These are phyloP conservation scores for Geopemphigus sp. DNA, from an alignment of 1,140 invertebrate species.

Conservation along the genomic window DNA sequence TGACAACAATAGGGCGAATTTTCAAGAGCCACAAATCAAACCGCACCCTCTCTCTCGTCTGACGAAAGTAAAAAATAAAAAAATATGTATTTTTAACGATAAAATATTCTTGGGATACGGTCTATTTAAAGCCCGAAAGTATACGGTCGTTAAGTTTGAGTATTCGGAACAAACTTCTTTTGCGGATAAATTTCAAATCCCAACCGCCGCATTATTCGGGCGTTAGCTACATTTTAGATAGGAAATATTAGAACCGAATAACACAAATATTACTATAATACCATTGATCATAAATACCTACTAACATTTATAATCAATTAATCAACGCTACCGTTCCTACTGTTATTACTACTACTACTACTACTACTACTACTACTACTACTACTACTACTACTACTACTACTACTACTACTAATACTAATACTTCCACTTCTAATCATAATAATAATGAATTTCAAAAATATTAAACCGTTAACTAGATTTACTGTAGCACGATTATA, in stretches of 20 bases:
- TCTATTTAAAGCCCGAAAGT: constrained; percentile 19
- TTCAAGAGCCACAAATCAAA: constrained; percentile 35
- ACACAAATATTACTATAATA: not conserved
- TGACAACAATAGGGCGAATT: constrained; percentile 41
- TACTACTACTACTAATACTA: no score
- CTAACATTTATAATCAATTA: no score
- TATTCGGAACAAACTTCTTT: not conserved
- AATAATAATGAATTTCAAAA: no score
- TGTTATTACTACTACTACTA: no score
- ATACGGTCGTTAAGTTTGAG: constrained; percentile 14
- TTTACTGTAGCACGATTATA: no score
- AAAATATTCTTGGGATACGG: constrained; percentile 28
- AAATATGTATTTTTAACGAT: constrained; percentile 39
- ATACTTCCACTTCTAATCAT: no score
- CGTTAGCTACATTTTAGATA: not conserved
- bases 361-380: no score
- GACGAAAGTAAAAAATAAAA: constrained; percentile 15
- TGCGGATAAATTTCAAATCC: not conserved
- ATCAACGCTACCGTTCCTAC: no score
- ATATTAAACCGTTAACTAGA: no score
- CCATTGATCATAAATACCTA: no score
- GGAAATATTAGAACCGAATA: not conserved
- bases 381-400: no score
- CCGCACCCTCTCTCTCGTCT: not conserved
- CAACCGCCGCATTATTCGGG: not conserved